Evolutionary conservation across 2,797 vertebrate species (phyloP).

Genomic region (Ataeniobius toweri): DNA sequence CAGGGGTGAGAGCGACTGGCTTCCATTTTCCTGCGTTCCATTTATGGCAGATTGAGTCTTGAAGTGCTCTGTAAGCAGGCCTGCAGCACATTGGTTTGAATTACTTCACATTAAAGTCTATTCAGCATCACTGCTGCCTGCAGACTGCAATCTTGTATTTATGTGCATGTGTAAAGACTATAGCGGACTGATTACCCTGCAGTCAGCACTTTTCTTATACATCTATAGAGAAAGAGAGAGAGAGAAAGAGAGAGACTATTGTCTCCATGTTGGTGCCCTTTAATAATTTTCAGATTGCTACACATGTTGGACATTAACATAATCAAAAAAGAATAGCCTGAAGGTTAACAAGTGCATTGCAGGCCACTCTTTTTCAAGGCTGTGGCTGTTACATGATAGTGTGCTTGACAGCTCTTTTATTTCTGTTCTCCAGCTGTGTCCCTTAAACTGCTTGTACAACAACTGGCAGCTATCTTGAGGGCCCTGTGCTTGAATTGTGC

Average conservation of each 20-base stretch:
- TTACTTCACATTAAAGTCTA: slow-evolving; percentile 70
- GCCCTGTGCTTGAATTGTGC: slow-evolving; percentile 3
- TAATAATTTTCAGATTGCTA: neutral
- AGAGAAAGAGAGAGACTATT: neutral
- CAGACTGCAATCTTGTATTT: slow-evolving; percentile 51
- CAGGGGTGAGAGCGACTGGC: slow-evolving; percentile 62
- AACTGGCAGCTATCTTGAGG: neutral
- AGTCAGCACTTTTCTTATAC: slow-evolving; percentile 37
- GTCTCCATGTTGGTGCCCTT: slow-evolving; percentile 24
- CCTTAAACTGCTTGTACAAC: slow-evolving; percentile 15
- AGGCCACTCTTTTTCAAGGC: slow-evolving; percentile 9
- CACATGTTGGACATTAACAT: slow-evolving; percentile 9
- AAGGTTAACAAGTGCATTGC: slow-evolving; percentile 50
- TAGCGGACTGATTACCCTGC: slow-evolving; percentile 35
- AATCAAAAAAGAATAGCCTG: slow-evolving; percentile 17
- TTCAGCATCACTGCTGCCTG: slow-evolving; percentile 60
- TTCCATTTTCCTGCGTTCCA: slow-evolving; percentile 57
- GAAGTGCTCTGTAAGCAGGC: slow-evolving; percentile 62
- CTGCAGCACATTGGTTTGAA: slow-evolving; percentile 58
- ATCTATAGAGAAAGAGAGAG: too few relatives aligned
- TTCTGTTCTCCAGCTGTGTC: slow-evolving; percentile 20
- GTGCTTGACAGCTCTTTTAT: slow-evolving; percentile 45
- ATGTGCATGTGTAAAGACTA: slow-evolving; percentile 21
- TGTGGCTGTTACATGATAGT: slow-evolving; percentile 35
- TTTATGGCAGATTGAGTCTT: slow-evolving; percentile 63